Conservation (phyloP, 2,113 vertebrate genomes). For the Condylura cristata region DNA sequence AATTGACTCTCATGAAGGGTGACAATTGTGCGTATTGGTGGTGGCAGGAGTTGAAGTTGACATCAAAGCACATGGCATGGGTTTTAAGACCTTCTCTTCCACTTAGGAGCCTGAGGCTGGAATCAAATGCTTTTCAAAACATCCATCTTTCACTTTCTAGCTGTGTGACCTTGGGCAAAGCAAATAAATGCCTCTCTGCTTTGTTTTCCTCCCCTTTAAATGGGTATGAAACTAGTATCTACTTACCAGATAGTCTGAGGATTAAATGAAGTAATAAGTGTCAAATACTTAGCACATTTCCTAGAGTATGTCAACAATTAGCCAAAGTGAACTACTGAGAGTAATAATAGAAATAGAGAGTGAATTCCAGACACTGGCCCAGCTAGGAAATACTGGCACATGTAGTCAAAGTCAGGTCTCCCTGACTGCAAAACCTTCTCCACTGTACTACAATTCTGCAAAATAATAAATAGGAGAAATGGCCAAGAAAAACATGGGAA, state of each 20-base stretch:
- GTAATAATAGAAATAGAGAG: neutral
- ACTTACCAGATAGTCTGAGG: neutral
- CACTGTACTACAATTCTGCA: neutral
- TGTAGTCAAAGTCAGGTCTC: neutral
- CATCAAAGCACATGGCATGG: no score
- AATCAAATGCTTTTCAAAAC: neutral
- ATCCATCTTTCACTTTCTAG: neutral
- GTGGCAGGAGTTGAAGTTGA: neutral
- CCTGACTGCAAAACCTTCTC: neutral
- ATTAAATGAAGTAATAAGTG: neutral
- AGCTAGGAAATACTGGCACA: no score
- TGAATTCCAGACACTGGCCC: neutral
- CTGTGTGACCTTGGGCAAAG: neutral
- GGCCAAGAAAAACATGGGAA: neutral
- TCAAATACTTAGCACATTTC: neutral
- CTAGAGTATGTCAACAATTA: neutral
- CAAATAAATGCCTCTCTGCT: neutral
- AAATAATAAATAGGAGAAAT: neutral
- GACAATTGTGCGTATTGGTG: rapidly evolving
- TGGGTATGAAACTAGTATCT: neutral
- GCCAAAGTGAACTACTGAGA: neutral
- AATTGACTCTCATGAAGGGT: neutral
- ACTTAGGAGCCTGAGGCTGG: neutral
- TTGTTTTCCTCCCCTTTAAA: neutral
- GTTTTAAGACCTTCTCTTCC: neutral